A percentile compares a stretch with the other conserved stretches of the same genome.
Evolutionary conservation across 1,140 invertebrate species (phyloP).

Genomic region (Hestina assimilis): DNA sequence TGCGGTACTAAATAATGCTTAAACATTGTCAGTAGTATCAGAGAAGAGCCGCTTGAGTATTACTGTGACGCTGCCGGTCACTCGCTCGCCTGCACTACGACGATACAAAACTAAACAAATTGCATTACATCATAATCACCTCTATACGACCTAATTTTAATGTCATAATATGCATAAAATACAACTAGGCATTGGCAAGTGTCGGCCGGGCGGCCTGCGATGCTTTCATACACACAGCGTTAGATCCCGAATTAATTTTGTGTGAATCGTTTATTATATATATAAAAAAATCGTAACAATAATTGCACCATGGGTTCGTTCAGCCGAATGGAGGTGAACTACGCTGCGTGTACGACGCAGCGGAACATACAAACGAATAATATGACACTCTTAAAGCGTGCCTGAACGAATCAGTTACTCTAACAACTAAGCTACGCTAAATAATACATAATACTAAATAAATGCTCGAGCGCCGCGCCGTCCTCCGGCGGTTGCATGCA

Average conservation of each 20-base stretch:
- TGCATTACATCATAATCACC: not conserved
- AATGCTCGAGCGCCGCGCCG: constrained; percentile 27
- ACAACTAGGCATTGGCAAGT: constrained; percentile 73
- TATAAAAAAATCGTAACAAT: constrained; percentile 8
- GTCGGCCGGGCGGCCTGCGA: constrained; percentile 38
- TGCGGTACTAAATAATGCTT: not conserved
- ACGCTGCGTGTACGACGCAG: constrained; percentile 26
- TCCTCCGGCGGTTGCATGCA: not conserved
- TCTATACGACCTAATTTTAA: not conserved
- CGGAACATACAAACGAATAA: constrained; percentile 44
- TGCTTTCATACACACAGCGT: constrained; percentile 7
- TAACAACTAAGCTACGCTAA: constrained; percentile 25
- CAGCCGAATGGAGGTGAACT: not conserved
- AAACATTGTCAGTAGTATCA: not conserved
- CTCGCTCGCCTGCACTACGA: not conserved
- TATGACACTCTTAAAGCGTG: constrained; percentile 65
- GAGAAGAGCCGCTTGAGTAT: constrained; percentile 3
- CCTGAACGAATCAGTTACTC: constrained; percentile 40
- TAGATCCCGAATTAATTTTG: not conserved
- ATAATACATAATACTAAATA: constrained; percentile 18
- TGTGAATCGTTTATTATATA: not conserved
- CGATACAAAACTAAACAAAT: not conserved
- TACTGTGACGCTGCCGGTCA: not conserved
- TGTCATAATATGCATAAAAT: constrained; percentile 15
- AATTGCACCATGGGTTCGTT: constrained; percentile 16